Evolutionary conservation across 2,888 invertebrate genomes (phyloP), one percentile per base, ranked within the genome.

Genomic region (Mimumesa dahlbomi): DNA sequence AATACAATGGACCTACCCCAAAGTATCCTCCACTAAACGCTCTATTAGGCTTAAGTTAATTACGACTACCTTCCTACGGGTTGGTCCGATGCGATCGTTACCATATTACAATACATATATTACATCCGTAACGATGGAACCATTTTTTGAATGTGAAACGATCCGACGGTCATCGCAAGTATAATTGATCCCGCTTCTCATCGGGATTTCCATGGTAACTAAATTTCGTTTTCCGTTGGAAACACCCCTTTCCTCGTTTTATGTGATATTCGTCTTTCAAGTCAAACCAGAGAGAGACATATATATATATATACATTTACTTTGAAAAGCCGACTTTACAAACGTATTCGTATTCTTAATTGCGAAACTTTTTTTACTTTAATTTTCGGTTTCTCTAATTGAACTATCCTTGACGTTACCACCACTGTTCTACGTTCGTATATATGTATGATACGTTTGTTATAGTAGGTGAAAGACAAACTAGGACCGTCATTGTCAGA

Each of bases 1-100:
- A 84, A 84, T 84, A 76, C 79, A 78, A 75, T 70, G 70, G 81
- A 81, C 78, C 78, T 75, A 77, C 75, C 77, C 73, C 75, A 78
- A 81, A 82, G 64, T 74, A 75, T 74, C 67, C 65, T 75, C 57
- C 40, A 79, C 80, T 82, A 85, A 85, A 84, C 76, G 84, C 84
- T 85, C 84, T 85, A 85, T 85, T 85, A 85, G 81, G 79, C 74
- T 78, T 83, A 84, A 85, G 83, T 83, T 85, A 85, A 85, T 85
- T 85, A 84, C 78, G 84, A 81, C 73, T 77, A 80, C 74, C 76
- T 70, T 75, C 59, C 63, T 62, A 50, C 74, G 71, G 75, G 66
- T 58, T 59, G 71, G 73, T 16, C 69, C 66, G 64, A 67, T 61
- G 66, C 62, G 75, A 73, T 80, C 75, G 77, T 76, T 75, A 81